A percentile compares a stretch with the other conserved stretches of the same genome.
phyloP scores from a whole-genome alignment of 2,888 invertebrate species.

The Dendrolimus houi region DNA sequence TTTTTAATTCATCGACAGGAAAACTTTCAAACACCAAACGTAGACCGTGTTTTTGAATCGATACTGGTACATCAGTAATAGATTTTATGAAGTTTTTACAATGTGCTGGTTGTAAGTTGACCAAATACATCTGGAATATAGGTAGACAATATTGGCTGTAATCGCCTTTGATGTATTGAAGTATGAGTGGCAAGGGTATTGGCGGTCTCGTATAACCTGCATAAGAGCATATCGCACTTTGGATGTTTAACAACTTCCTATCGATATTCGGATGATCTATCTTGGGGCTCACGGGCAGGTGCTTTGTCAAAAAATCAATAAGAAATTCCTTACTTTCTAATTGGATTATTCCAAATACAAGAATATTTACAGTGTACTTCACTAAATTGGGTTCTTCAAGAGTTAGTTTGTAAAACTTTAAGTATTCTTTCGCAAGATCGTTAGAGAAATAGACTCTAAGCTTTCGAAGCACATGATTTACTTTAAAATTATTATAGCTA shows the following conservation, averaged over 20 bases:
- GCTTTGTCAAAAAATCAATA: slow-evolving; percentile 27
- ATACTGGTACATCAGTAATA: slow-evolving; percentile 32
- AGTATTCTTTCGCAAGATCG: slow-evolving; percentile 23
- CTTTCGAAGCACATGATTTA: slow-evolving; percentile 28
- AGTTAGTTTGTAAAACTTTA: slow-evolving; percentile 8
- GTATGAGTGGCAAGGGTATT: slow-evolving; percentile 25
- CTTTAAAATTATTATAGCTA: slow-evolving; percentile 2
- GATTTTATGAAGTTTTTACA: slow-evolving; percentile 30
- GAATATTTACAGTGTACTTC: slow-evolving; percentile 9
- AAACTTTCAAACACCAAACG: slow-evolving; percentile 40
- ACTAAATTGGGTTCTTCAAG: slow-evolving; percentile 4
- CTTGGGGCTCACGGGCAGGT: slow-evolving; percentile 30
- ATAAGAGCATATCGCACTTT: slow-evolving; percentile 37
- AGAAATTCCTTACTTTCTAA: slow-evolving; percentile 25
- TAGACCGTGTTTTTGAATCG: slow-evolving; percentile 43
- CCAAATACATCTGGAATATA: slow-evolving; percentile 31
- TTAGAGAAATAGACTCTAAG: slow-evolving; percentile 38
- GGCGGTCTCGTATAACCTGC: slow-evolving; percentile 35
- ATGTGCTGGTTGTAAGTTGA: slow-evolving; percentile 26
- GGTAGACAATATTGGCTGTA: slow-evolving; percentile 36
- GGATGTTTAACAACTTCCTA: slow-evolving; percentile 21
- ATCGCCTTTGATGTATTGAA: slow-evolving; percentile 37
- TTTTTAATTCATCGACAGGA: slow-evolving; percentile 24
- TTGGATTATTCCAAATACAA: slow-evolving; percentile 33
- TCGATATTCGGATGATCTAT: slow-evolving; percentile 27